phyloP scores from a whole-genome alignment of 1,140 invertebrate species.

The Drosophila obscura region DNA sequence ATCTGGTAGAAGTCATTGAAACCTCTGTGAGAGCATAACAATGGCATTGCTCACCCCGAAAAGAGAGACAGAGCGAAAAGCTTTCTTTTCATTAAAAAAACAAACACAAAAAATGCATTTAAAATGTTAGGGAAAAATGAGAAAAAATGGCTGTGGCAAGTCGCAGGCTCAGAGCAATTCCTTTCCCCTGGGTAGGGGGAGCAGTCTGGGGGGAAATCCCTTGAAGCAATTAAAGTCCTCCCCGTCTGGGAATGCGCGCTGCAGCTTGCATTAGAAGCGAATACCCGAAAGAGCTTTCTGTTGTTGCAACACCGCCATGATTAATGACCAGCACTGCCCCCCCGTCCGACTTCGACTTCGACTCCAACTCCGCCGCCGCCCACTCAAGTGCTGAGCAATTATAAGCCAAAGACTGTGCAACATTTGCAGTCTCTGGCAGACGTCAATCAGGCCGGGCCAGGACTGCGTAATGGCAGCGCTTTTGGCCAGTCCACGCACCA shows the following conservation, averaged over 20 bases:
- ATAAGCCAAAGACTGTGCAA: constrained; percentile 61
- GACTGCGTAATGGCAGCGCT: constrained; percentile 56
- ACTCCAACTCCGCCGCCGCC: background rate
- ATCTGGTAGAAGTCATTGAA: background rate
- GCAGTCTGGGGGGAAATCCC: constrained; percentile 11
- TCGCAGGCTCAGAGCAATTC: constrained; percentile 5
- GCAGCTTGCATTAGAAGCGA: constrained; percentile 61
- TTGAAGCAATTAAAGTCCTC: constrained; percentile 50
- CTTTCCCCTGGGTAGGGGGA: background rate
- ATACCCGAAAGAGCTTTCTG: constrained; percentile 41
- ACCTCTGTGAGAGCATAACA: background rate
- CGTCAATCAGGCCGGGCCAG: constrained; percentile 67
- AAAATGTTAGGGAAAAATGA: constrained; percentile 47
- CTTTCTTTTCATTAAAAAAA: constrained; percentile 14
- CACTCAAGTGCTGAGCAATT: constrained; percentile 74
- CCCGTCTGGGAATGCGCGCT: constrained; percentile 32
- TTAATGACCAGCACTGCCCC: constrained; percentile 56
- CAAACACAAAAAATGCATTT: constrained; percentile 52
- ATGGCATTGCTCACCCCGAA: no score
- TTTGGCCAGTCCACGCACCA: constrained; percentile 53
- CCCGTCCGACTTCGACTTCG: background rate
- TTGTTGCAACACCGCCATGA: constrained; percentile 59
- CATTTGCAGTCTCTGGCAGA: constrained; percentile 71
- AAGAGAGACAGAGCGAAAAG: background rate
- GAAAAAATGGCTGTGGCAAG: constrained; percentile 33